Evolutionary conservation across 2,113 vertebrate genomes (phyloP).

Genomic region (Dipodomys spectabilis): DNA sequence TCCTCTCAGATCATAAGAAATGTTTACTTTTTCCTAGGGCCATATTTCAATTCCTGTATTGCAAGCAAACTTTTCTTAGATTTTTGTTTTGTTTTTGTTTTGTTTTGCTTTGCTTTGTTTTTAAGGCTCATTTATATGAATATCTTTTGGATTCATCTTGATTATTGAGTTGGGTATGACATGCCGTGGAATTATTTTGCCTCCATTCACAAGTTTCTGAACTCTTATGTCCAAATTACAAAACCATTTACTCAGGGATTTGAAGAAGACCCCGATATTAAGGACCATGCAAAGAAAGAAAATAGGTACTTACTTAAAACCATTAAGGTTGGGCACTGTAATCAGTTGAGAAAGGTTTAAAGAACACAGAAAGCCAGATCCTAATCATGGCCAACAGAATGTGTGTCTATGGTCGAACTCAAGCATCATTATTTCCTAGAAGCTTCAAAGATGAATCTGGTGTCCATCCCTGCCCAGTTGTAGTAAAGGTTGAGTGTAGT

Average conservation of each 20-base stretch:
- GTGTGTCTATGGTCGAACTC: not conserved
- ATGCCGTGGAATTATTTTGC: not conserved
- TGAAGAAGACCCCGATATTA: not conserved
- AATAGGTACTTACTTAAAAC: not conserved
- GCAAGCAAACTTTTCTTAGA: conserved; percentile 40
- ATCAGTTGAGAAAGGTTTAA: not conserved
- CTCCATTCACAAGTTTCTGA: not conserved
- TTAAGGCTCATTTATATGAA: not conserved
- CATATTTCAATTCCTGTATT: conserved; percentile 47
- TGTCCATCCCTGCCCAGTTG: not conserved
- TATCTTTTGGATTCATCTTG: conserved; percentile 39
- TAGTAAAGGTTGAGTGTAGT: not conserved
- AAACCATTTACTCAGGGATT: not conserved
- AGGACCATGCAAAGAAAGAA: not conserved
- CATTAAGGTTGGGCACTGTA: not conserved
- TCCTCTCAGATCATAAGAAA: not conserved
- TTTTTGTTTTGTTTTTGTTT: not conserved
- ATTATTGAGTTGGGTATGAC: not conserved
- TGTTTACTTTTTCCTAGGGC: conserved; percentile 41
- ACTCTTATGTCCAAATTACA: not conserved
- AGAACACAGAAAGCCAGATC: not conserved
- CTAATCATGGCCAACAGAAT: not conserved
- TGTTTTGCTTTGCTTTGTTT: not conserved
- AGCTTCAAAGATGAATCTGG: not conserved
- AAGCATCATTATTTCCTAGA: conserved; percentile 5